These are phyloP conservation scores for Zaprionus africanus DNA, from an alignment of 1,140 invertebrate species.

Conservation along the genomic window DNA sequence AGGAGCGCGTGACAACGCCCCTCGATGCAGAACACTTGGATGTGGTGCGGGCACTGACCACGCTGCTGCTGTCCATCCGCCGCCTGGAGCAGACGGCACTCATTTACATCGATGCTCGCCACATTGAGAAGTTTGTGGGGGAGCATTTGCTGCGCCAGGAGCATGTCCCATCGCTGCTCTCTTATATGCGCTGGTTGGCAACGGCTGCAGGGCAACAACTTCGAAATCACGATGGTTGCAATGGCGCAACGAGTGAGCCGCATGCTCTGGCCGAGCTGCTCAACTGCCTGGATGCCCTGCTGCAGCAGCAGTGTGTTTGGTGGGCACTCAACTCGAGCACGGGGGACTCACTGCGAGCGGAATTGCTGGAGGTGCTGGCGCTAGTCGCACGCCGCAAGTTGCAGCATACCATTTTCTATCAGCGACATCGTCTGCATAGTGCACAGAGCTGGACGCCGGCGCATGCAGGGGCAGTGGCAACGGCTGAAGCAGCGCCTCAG, in stretches of 20 bases:
- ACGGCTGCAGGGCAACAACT: slow-evolving; percentile 38
- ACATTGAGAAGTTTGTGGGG: slow-evolving; percentile 77
- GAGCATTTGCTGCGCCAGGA: slow-evolving; percentile 76
- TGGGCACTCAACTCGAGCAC: slow-evolving; percentile 56
- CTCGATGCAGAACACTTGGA: slow-evolving; percentile 53
- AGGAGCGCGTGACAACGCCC: neutral
- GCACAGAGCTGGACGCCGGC: slow-evolving; percentile 8
- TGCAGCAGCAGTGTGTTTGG: slow-evolving; percentile 71
- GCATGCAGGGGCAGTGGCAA: slow-evolving; percentile 11
- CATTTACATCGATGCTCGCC: slow-evolving; percentile 77
- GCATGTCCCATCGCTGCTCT: slow-evolving; percentile 50
- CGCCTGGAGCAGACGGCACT: slow-evolving; percentile 69
- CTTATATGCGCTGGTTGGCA: slow-evolving; percentile 54
- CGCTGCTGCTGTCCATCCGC: slow-evolving; percentile 59
- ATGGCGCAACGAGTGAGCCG: neutral
- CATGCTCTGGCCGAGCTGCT: slow-evolving; percentile 44
- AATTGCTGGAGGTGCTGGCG: slow-evolving; percentile 62
- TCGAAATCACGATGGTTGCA: slow-evolving; percentile 24
- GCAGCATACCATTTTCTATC: slow-evolving; percentile 81
- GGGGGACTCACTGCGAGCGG: slow-evolving; percentile 45
- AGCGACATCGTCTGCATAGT: slow-evolving; percentile 54
- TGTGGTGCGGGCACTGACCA: slow-evolving; percentile 60
- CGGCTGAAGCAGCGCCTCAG: slow-evolving; percentile 56
- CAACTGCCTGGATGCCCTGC: slow-evolving; percentile 61
- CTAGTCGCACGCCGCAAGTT: slow-evolving; percentile 51